Evolutionary conservation across 2,113 vertebrate species (phyloP), one percentile per base, ranked within the genome.

Genomic region (Rhinoptilus africanus): DNA sequence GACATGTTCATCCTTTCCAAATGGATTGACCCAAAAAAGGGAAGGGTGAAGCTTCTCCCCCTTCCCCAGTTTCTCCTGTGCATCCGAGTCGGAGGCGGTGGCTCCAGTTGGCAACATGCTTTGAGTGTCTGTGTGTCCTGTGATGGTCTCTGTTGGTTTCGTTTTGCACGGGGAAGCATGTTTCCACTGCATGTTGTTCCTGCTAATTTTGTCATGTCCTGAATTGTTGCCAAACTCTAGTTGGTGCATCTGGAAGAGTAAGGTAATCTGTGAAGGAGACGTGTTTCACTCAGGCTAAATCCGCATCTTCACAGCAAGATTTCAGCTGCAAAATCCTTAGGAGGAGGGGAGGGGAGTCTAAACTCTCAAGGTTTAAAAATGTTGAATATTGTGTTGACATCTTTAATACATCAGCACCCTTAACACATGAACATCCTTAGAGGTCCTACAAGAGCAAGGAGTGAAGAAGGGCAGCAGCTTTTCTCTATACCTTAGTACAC

Each of bases 171-270:
- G 48, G 88, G 85, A 66, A 94, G 85, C 76, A 83, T 71, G 62
- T 63, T 84, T 95, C 75, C 21, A 66, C 60, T 96, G 96, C 92
- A 83, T 96, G 94, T 84, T 56, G 47, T 89, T 76, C 35, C 80
- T 95, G 92, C 60, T 93, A 6, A 21, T 47, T 76, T 9, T 20
- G 41, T 62, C 0, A 0, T 54, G 86, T 84, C 43, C 48, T 63
- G 78, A 69, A 45, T 20, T 74, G 17, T 85, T 97, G 66, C 19
- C 8, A 19, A 92, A 57, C 54, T 90, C 47, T 43, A 34, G 37
- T 27, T 77, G 72, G 13, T 84, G 43, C 51, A 32, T 51, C 32
- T 85, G 9, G 57, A 35, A 72, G 45, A 73, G 23, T 76, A 22
- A 74, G n/a, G 47, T 87, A 23, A 48, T 72, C 19, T 77, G 37